phyloP scores from a whole-genome alignment of 1,140 invertebrate species.

The Argopecten irradians region DNA sequence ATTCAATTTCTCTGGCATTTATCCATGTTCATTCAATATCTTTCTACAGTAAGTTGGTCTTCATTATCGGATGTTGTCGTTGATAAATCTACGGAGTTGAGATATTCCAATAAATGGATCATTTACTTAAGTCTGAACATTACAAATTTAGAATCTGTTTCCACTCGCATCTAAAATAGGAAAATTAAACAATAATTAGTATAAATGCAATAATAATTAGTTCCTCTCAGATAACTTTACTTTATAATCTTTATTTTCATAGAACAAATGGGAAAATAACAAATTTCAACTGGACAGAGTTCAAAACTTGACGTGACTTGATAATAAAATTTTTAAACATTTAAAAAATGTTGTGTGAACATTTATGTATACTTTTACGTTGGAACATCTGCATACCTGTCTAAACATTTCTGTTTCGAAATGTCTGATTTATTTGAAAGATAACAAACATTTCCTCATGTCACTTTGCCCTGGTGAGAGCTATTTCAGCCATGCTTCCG shows the following conservation, averaged over 20 bases:
- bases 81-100: background rate
- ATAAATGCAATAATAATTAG: background rate
- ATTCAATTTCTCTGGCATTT: background rate
- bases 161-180: background rate
- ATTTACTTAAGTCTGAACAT: background rate
- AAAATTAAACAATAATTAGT: background rate
- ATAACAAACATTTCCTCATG: background rate
- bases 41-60: background rate
- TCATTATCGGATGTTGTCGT: background rate
- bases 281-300: too few species aligned
- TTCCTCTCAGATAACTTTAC: background rate
- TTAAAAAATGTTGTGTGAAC: too few species aligned
- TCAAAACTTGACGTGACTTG: too few species aligned
- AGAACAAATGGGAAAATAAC: too few species aligned
- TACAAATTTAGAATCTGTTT: background rate
- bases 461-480: background rate
- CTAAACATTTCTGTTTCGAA: too few species aligned
- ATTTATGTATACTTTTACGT: too few species aligned
- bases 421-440: background rate
- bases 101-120: background rate
- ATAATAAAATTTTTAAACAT: too few species aligned
- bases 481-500: background rate
- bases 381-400: too few species aligned
- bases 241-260: background rate
- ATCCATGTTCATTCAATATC: background rate